Evolutionary conservation across 2,888 invertebrate genomes (phyloP).

Genomic region (Cryptocephalus moraei): DNA sequence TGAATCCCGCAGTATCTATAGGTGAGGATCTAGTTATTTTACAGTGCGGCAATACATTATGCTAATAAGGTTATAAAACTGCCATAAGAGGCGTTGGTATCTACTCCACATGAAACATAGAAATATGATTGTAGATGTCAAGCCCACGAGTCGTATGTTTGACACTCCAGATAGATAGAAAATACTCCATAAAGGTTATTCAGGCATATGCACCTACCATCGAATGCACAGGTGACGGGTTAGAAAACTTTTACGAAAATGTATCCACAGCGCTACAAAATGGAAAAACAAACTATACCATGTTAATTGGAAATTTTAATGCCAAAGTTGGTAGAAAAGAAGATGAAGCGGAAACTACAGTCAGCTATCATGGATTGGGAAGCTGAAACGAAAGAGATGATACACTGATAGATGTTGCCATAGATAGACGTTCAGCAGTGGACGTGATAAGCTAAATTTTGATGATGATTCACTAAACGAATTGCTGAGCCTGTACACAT

Average conservation of each 20-base stretch:
- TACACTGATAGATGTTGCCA: background rate
- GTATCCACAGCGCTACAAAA: background rate
- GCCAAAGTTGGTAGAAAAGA: too few species aligned
- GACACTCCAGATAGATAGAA: background rate
- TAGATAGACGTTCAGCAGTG: background rate
- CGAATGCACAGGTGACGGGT: background rate
- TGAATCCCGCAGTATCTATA: background rate
- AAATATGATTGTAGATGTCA: background rate
- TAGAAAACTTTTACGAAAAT: background rate
- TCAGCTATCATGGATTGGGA: background rate
- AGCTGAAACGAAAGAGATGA: background rate
- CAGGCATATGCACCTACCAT: background rate
- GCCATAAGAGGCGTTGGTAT: background rate
- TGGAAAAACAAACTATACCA: background rate
- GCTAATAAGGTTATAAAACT: background rate
- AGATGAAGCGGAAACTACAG: background rate
- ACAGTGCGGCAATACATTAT: background rate
- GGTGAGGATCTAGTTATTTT: background rate
- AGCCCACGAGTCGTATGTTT: too few species aligned
- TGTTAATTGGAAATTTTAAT: background rate
- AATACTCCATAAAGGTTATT: background rate
- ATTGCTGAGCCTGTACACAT: too few species aligned
- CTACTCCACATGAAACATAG: background rate
- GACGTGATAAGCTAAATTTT: too few species aligned
- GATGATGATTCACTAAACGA: too few species aligned